phyloP scores from a whole-genome alignment of 1,140 invertebrate genomes.

The Zaprionus tsacasi region DNA sequence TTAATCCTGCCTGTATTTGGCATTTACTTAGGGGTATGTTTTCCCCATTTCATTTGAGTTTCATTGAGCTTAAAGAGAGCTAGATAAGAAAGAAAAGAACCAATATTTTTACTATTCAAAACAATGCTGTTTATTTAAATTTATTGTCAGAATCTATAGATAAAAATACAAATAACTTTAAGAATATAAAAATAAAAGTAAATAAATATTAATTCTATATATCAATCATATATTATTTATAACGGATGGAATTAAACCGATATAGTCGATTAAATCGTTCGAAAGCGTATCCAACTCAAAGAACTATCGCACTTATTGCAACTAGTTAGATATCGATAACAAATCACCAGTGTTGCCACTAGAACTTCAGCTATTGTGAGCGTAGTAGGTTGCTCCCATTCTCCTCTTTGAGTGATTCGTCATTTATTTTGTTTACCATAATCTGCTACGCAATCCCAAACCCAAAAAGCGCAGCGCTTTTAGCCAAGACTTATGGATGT shows the following conservation, averaged over 20 bases:
- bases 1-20: background rate
- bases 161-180: no score
- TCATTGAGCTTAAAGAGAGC: background rate
- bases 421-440: background rate
- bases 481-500: constrained; percentile 28
- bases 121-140: background rate
- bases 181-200: no score
- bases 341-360: no score
- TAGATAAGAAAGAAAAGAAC: background rate
- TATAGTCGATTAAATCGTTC: no score
- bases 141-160: no score
- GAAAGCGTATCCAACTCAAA: no score
- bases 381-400: background rate
- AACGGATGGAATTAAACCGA: no score
- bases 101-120: background rate
- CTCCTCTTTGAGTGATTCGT: background rate
- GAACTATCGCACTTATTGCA: no score
- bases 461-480: constrained; percentile 4
- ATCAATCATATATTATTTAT: no score
- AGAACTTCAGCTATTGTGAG: background rate
- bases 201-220: no score
- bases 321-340: no score
- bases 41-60: background rate
- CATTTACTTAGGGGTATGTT: background rate
- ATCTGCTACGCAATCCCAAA: background rate